Base-by-base conservation (phyloP, 1,140 invertebrate species). In the Bombus ignitus region DNA sequence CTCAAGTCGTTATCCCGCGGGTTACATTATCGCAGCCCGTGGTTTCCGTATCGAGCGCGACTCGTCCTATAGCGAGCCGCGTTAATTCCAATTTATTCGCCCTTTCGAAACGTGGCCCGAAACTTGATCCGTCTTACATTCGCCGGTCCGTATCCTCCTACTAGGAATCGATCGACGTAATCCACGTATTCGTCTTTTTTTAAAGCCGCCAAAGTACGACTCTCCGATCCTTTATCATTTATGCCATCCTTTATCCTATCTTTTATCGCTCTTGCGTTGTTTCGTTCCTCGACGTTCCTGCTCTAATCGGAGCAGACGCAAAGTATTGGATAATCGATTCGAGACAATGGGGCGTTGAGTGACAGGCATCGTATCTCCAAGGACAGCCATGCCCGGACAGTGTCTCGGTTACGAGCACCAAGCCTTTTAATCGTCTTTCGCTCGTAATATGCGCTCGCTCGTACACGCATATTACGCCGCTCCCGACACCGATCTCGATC, bases 51-150 rank as follows among this genome's bases (percentile, higher is more conserved):
- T 82, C 32, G 32, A 32, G 32, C 32, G 32, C 32, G 32, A 71
- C n/a, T 83, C 66, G 57, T n/a, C 32, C 39, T 32, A 5, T 32
- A n/a, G 12, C 13, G 68, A 35, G 42, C 57, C 68, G 77, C 57
- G 76, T 85, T 85, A 80, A 85, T 85, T 85, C 77, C 68, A 44
- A 85, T 80, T 85, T 85, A 80, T 80, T 80, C 39, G 15, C 35
- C 57, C 39, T 22, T 53, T 62, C 57, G 68, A 85, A 78, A 79
- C 32, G 53, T 66, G 39, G 32, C 32, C 12, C 10, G 15, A 9
- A 35, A 53, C 42, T 71, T 32, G 79, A 84, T 68, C n/a, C 25
- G 35, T 53, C 71, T 59, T 68, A n/a, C 42, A 22, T 65, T n/a
- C 42, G 25, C 1, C 25, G 0, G 15, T 25, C 18, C 28, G 18